phyloP scores from a whole-genome alignment of 2,113 vertebrate species.

The Siniperca knerii region DNA sequence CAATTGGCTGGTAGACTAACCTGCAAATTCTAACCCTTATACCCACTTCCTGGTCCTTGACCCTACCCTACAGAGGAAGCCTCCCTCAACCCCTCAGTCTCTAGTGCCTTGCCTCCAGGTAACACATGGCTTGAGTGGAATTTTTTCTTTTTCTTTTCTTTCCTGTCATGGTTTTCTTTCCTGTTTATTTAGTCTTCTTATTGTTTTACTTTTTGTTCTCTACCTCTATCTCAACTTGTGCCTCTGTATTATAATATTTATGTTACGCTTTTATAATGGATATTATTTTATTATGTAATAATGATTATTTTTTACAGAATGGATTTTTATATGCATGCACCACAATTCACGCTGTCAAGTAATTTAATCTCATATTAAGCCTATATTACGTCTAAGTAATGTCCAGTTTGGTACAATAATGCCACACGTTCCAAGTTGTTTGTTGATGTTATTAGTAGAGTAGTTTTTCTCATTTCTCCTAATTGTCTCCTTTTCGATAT shows the following conservation, averaged over 20 bases:
- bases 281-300: background rate
- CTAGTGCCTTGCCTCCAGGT: conserved; percentile 85
- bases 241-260: background rate
- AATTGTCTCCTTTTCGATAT: background rate
- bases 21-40: conserved; percentile 78
- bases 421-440: background rate
- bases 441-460: background rate
- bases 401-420: background rate
- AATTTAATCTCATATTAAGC: conserved; percentile 8
- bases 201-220: background rate
- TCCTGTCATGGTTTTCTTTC: background rate
- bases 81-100: conserved; percentile 80
- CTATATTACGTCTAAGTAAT: background rate
- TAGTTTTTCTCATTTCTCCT: background rate
- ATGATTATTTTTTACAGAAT: background rate
- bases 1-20: conserved; percentile 68
- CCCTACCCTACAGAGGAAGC: conserved; percentile 81
- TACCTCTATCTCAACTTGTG: background rate
- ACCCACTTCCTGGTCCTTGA: conserved; percentile 61
- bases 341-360: conserved; percentile 10
- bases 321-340: conserved; percentile 26
- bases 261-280: background rate
- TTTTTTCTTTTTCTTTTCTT: conserved; percentile 9
- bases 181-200: background rate
- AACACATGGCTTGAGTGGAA: conserved; percentile 63